A percentile compares a stretch with the other conserved stretches of the same genome.
phyloP scores from a whole-genome alignment of 2,797 vertebrate genomes.

The Diglossa cyanea region DNA sequence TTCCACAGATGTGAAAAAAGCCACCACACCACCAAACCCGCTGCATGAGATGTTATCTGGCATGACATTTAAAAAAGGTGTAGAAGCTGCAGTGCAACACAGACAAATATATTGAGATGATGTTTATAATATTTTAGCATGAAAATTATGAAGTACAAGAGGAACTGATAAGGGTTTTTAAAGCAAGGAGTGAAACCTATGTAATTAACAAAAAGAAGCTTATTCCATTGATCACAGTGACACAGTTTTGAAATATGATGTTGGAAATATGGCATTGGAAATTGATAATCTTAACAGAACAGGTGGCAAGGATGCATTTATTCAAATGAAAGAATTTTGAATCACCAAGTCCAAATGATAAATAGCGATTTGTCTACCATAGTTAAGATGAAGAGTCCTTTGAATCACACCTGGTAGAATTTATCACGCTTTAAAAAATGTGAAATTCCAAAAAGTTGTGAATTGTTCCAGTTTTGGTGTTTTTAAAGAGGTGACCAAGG shows the following conservation, averaged over 20 bases:
- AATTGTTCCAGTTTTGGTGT: not conserved
- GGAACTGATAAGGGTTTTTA: not conserved
- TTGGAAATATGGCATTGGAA: not conserved
- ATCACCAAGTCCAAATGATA: not conserved
- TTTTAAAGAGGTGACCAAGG: not conserved
- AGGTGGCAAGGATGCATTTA: not conserved
- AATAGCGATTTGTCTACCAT: not conserved
- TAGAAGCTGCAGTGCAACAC: not conserved
- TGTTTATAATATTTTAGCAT: not conserved
- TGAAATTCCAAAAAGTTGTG: not conserved
- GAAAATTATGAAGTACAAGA: not conserved
- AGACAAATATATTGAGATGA: not conserved
- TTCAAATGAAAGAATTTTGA: not conserved
- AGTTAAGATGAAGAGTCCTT: not conserved
- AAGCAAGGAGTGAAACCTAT: not conserved
- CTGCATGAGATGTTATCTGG: not conserved
- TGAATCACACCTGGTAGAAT: not conserved
- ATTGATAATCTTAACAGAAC: not conserved
- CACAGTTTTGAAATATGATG: not conserved
- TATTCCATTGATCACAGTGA: not conserved
- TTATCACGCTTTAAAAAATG: not conserved
- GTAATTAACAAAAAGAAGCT: not conserved
- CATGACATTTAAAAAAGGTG: not conserved
- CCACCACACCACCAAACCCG: fast-evolving
- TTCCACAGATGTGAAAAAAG: not conserved